Evolutionary conservation across 2,113 vertebrate genomes (phyloP).

Genomic region (Otis tarda): DNA sequence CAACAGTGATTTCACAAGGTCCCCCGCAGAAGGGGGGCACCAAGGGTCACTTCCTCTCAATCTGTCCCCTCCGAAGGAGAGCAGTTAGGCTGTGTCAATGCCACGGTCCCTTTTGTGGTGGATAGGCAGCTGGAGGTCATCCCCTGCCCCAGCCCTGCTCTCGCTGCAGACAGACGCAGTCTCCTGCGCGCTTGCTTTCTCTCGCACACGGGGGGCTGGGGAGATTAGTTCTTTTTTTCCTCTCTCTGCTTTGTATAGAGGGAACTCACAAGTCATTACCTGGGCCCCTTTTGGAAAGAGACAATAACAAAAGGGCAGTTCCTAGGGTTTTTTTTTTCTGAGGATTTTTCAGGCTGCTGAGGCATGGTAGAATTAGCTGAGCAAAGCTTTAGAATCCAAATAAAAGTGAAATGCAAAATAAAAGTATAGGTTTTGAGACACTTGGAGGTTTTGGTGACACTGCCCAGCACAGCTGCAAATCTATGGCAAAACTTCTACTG

Average conservation of each 20-base stretch:
- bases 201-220: neutral
- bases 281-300: neutral
- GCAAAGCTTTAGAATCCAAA: constrained; percentile 2
- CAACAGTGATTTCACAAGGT: constrained; percentile 30
- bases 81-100: constrained; percentile 53
- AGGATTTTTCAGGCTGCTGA: constrained; percentile 5
- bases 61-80: constrained; percentile 26
- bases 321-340: neutral
- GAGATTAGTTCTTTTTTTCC: neutral
- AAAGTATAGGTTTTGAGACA: neutral
- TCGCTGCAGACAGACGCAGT: neutral
- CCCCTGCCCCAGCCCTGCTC: neutral
- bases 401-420: neutral
- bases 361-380: neutral
- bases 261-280: constrained; percentile 45
- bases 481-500: neutral
- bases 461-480: neutral
- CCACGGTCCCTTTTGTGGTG: constrained; percentile 21
- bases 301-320: neutral
- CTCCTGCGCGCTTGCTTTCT: neutral
- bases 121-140: constrained; percentile 24
- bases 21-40: neutral
- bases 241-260: neutral
- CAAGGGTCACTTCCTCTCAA: constrained; percentile 58
- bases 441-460: neutral